Base-by-base conservation (phyloP, 2,888 invertebrate species). In the Drosophila testacea region DNA sequence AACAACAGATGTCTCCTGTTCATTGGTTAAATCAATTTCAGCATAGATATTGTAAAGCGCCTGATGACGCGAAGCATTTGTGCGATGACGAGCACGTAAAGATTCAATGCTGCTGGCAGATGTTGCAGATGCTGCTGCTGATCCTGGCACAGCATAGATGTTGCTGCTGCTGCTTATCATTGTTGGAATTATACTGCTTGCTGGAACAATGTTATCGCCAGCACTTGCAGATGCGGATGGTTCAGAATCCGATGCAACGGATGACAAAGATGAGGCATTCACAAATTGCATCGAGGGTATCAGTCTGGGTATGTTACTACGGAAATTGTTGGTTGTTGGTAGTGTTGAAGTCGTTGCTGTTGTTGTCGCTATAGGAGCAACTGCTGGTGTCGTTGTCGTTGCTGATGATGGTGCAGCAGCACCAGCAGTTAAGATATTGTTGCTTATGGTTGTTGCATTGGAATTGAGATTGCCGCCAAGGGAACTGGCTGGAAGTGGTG, bases 231-330 rank as follows among this genome's bases (percentile, higher is more conserved):
- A 6, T 55, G 60, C 27, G 1, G 44, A 11, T 42, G 64, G 7
- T 36, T 50, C 50, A 6, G 50, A 34, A 4, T 50, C 50, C 50
- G 50, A 36, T 36, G 34, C 50, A 36, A 50, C 50, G 36, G 50
- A 22, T 36, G 69, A 62, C 61, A 76, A 11, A 2, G 69, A 66
- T 4, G 79, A 30, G 39, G 69, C 57, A 44, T 65, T 67, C 16
- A 72, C 47, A 30, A 69, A 69, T 11, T 76, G 70, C 81, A 70
- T 75, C 32, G 89, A 75, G 66, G 90, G 89, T 27, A 89, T 82
- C 55, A 88, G 73, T 16, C 89, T 74, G 1, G 90, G 90, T 61
- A 90, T 90, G 7, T 89, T 86, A 47, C 90, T 90, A 16, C 86
- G 83, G 6, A 89, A 81, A 52, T 73, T 81, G 16, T 69, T 85